Evolutionary conservation across 2,888 invertebrate species (phyloP).

Genomic region (Stramonita haemastoma): DNA sequence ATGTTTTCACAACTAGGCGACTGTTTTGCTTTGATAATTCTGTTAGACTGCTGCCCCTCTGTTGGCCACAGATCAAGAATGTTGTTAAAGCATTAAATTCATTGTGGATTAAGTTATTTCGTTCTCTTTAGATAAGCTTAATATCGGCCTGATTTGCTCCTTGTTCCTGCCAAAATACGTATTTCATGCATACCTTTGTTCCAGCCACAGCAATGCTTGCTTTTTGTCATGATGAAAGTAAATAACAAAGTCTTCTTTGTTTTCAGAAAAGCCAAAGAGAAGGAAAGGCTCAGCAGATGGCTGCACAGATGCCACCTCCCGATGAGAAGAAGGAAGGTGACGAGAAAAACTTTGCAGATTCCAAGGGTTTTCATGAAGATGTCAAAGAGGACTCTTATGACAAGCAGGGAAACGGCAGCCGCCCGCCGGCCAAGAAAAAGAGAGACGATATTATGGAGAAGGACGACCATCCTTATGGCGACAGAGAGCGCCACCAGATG

Average conservation of each 20-base stretch:
- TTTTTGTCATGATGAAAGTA: not conserved
- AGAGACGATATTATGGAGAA: slow-evolving; percentile 61
- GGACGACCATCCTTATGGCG: slow-evolving; percentile 47
- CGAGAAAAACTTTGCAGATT: not conserved
- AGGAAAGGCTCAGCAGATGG: slow-evolving; percentile 52
- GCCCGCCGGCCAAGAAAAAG: slow-evolving; percentile 69
- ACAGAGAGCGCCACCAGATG: slow-evolving; percentile 45
- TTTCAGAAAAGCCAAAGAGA: slow-evolving; percentile 53
- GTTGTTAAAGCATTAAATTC: too few relatives aligned
- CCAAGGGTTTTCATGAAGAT: slow-evolving; percentile 27
- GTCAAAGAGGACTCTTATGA: slow-evolving; percentile 43
- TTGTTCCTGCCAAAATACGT: too few relatives aligned
- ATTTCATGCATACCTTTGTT: too few relatives aligned
- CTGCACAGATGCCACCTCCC: slow-evolving; percentile 43
- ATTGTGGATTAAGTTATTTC: too few relatives aligned
- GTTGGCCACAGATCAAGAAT: too few relatives aligned
- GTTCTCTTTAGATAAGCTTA: too few relatives aligned
- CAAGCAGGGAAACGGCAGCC: slow-evolving; percentile 52
- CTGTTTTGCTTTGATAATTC: too few relatives aligned
- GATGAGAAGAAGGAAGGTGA: slow-evolving; percentile 43
- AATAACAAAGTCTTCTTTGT: not conserved
- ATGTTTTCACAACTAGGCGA: too few relatives aligned
- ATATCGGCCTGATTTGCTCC: too few relatives aligned
- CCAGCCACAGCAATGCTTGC: too few relatives aligned
- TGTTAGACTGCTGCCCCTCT: too few relatives aligned